Evolutionary conservation across 92 coral and sea anemone species (phyloP), one percentile per base, ranked within the genome.

Genomic region (Zoanthus solanderi): DNA sequence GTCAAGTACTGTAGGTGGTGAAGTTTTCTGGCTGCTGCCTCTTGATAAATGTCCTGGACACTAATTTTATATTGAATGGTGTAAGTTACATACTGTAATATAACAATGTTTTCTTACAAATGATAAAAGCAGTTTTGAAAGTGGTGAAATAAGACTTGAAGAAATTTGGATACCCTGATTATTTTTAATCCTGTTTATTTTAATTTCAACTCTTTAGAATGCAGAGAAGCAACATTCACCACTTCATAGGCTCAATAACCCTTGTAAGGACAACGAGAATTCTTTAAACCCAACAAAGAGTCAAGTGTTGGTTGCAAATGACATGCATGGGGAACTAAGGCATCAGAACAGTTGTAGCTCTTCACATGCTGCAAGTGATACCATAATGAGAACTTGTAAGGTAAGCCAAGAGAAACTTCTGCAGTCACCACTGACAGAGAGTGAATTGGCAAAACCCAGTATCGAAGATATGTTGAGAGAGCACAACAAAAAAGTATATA

Each of bases 401-500:
- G 47, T 61, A 18, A 81, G 54, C 18, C 29, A 67, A 23, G 75
- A 66, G 73, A 65, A 23, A 3, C 75, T 28, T 7, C 29, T 5
- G 52, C 15, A 34, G 32, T 44, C 71, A 32, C 37, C 84, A n/a
- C 30, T 79, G 30, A n/a, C 46, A 67, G 42, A 23, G 14, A 29
- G 44, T 66, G 61, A 44, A 81, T 18, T 42, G 11, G 23, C 63
- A 6, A 46, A 81, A 50, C 85, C 85, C 18, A 81, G 85, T 28
- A 15, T 81, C 5, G 85, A 81, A 15, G 85, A 65, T 10, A 45
- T 81, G 76, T 11, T 81, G 46, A 66, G 66, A 14, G 85, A 81
- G 28, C 85, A 81, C 12, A 81, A 81, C 45, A 10, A 17, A 9
- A 81, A 81, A 34, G 44, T 81, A 0, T 81, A 65, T 12, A 81